Conservation (phyloP, 2,797 vertebrate genomes). For the Phrynocephalus vlangalii region DNA sequence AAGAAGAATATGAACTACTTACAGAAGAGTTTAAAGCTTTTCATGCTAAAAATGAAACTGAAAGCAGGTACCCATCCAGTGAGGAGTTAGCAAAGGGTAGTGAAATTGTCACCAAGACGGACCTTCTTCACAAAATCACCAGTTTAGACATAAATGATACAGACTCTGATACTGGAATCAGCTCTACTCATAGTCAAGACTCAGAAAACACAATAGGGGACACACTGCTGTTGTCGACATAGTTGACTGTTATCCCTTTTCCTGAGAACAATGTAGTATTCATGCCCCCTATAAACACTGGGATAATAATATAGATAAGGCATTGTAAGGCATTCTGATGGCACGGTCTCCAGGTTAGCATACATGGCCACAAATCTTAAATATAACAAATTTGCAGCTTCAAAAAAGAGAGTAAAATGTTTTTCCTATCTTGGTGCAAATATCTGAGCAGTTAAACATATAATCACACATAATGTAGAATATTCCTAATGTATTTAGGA, state of each 20-base stretch:
- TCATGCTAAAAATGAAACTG: slow-evolving; percentile 75
- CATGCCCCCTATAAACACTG: not conserved
- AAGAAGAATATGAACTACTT: slow-evolving; percentile 90
- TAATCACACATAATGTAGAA: not conserved
- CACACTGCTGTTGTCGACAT: slow-evolving; percentile 73
- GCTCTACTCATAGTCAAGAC: slow-evolving; percentile 97
- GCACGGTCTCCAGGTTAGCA: not conserved
- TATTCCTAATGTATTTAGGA: not conserved
- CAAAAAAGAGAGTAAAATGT: not conserved
- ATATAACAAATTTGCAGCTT: not conserved
- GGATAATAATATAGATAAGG: not conserved
- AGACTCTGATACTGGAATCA: slow-evolving; percentile 98
- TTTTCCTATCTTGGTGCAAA: not conserved
- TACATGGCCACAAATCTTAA: not conserved
- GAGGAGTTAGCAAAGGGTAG: slow-evolving; percentile 72
- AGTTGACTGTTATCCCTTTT: not conserved
- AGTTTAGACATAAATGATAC: slow-evolving; percentile 88
- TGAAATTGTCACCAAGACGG: slow-evolving; percentile 59
- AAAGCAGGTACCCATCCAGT: slow-evolving; percentile 59
- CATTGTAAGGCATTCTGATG: not conserved
- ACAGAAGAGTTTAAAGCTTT: slow-evolving; percentile 85
- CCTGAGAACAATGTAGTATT: slow-evolving; percentile 19
- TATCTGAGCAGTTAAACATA: not conserved
- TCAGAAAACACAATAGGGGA: slow-evolving; percentile 88
- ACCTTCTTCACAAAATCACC: slow-evolving; percentile 79